These are phyloP conservation scores for Carettochelys insculpta DNA, from an alignment of 2,113 vertebrate species.

Conservation along the genomic window DNA sequence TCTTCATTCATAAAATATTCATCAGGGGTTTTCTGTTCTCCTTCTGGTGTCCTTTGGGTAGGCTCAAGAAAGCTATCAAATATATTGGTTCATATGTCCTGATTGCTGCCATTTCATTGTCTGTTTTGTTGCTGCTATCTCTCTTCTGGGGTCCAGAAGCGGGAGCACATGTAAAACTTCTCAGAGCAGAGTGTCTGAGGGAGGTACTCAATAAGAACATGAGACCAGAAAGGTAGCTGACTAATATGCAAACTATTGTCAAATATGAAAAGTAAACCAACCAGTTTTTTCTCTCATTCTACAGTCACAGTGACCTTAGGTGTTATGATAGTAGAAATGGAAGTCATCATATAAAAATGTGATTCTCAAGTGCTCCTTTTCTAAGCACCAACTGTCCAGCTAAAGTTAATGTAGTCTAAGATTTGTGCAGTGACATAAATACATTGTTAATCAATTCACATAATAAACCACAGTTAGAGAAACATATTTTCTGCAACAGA, in stretches of 20 bases:
- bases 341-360: not conserved
- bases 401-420: not conserved
- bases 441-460: not conserved
- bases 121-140: not conserved
- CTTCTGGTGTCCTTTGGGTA: not conserved
- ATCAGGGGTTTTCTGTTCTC: not conserved
- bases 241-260: not conserved
- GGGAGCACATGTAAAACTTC: not conserved
- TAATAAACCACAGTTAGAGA: not conserved
- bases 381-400: too few relatives aligned
- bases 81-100: too few relatives aligned
- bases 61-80: not conserved
- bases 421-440: not conserved
- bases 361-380: too few relatives aligned
- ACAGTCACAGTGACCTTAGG: not conserved
- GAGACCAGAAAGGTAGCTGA: not conserved
- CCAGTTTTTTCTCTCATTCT: too few relatives aligned
- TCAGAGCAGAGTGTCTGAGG: not conserved
- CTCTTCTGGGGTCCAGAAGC: too few relatives aligned
- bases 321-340: not conserved
- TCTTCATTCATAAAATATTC: not conserved
- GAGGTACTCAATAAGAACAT: not conserved
- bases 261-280: not conserved
- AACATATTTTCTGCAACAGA: not conserved
- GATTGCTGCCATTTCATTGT: not conserved